Evolutionary conservation across 2,113 vertebrate species (phyloP).

Genomic region (Scomber colias): DNA sequence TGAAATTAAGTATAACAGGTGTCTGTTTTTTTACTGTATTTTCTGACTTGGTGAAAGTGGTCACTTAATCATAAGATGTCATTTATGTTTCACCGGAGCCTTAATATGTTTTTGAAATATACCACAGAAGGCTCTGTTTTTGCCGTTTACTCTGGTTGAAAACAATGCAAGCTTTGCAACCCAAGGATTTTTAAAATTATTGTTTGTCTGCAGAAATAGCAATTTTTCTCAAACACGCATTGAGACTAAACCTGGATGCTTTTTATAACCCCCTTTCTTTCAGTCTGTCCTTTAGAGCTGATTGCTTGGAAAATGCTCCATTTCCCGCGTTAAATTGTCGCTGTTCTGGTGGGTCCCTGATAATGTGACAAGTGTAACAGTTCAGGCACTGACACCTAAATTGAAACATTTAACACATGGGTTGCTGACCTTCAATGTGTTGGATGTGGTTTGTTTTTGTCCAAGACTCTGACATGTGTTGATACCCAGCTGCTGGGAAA

Average conservation of each 20-base stretch:
- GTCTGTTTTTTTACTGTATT: conserved; percentile 33
- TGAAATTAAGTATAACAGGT: background rate
- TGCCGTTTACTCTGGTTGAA: background rate
- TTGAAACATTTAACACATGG: background rate
- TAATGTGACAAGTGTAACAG: conserved; percentile 11
- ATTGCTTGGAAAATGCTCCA: background rate
- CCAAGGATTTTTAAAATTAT: background rate
- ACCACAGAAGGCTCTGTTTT: conserved; percentile 1
- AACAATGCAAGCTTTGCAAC: background rate
- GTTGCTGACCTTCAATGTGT: background rate
- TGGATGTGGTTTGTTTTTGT: conserved; percentile 27
- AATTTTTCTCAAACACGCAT: background rate
- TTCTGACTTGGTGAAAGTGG: background rate
- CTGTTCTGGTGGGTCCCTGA: conserved; percentile 1
- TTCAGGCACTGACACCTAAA: background rate
- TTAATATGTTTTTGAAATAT: conserved; percentile 14
- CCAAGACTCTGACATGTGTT: conserved; percentile 17
- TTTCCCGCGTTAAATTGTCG: background rate
- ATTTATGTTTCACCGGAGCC: conserved; percentile 4
- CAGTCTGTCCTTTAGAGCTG: background rate
- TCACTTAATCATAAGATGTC: background rate
- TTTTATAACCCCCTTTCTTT: background rate
- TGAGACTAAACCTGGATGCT: background rate
- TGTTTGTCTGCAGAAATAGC: background rate
- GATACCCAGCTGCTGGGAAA: conserved; percentile 48